Evolutionary conservation across 2,113 vertebrate species (phyloP).

Genomic region (Myxocyprinus asiaticus): DNA sequence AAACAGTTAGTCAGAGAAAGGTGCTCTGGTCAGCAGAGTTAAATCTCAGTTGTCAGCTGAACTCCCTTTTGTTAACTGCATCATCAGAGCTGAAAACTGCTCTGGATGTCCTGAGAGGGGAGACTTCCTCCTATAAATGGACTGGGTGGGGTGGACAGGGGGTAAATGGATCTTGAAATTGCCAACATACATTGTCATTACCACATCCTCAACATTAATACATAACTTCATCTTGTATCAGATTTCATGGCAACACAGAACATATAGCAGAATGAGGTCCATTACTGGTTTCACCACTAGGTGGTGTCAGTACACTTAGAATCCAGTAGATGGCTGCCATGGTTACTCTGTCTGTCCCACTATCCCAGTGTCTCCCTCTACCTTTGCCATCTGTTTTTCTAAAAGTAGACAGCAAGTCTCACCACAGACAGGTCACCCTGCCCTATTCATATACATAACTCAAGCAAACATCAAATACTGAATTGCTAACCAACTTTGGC

Average conservation of each 20-base stretch:
- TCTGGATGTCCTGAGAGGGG: neutral
- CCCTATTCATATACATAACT: neutral
- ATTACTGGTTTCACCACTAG: slow-evolving; percentile 51
- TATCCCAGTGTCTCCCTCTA: neutral
- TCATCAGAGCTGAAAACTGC: slow-evolving; percentile 2
- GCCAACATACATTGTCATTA: too few relatives aligned
- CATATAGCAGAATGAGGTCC: too few relatives aligned
- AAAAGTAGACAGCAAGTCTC: neutral
- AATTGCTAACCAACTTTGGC: neutral
- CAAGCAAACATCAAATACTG: slow-evolving; percentile 27
- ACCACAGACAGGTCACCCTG: slow-evolving; percentile 6
- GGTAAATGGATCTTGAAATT: too few relatives aligned
- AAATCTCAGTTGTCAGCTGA: slow-evolving; percentile 1
- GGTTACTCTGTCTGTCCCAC: neutral
- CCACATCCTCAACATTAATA: too few relatives aligned
- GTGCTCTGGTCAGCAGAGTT: slow-evolving; percentile 15
- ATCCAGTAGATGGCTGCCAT: slow-evolving; percentile 21
- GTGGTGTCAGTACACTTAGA: slow-evolving; percentile 49
- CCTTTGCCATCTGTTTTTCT: neutral
- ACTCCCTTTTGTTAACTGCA: neutral
- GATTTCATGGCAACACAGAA: too few relatives aligned
- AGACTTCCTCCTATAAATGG: too few relatives aligned
- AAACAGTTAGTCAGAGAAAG: slow-evolving; percentile 9
- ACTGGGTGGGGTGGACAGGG: too few relatives aligned
- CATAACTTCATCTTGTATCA: too few relatives aligned